phyloP scores from a whole-genome alignment of 2,113 vertebrate species.

The Aleadryas rufinucha region DNA sequence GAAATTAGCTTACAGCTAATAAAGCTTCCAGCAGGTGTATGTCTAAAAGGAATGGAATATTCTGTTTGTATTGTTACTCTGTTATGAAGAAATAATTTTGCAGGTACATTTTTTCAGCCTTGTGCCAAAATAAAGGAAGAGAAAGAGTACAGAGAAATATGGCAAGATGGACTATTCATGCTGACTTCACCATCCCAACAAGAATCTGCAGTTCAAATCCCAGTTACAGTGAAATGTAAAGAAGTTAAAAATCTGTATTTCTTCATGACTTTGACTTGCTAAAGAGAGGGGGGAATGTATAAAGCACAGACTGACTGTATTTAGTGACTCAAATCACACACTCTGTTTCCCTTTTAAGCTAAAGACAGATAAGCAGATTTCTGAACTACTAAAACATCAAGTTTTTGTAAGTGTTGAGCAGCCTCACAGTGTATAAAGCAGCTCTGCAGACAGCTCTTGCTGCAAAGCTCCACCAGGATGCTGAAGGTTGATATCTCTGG shows the following conservation, averaged over 20 bases:
- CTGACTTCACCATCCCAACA: not conserved
- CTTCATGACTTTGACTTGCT: slow-evolving; percentile 37
- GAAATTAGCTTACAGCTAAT: not conserved
- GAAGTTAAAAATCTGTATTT: slow-evolving; percentile 42
- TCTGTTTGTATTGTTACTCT: not conserved
- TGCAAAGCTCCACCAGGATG: not conserved
- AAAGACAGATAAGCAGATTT: slow-evolving; percentile 11
- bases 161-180: not conserved
- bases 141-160: not conserved
- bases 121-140: slow-evolving; percentile 39
- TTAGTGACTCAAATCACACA: slow-evolving; percentile 14
- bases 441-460: not conserved
- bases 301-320: slow-evolving; percentile 3
- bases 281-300: not conserved
- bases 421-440: not conserved
- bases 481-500: not conserved
- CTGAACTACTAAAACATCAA: slow-evolving; percentile 40
- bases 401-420: not conserved
- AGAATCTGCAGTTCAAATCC: slow-evolving; percentile 21
- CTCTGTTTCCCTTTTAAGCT: slow-evolving; percentile 8
- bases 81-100: not conserved
- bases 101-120: slow-evolving; percentile 6
- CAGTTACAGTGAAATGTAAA: slow-evolving; percentile 21
- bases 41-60: not conserved
- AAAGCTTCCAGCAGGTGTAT: not conserved